These are phyloP conservation scores for Lithophane semibrunnea DNA, from an alignment of 2,888 invertebrate species.

Conservation along the genomic window DNA sequence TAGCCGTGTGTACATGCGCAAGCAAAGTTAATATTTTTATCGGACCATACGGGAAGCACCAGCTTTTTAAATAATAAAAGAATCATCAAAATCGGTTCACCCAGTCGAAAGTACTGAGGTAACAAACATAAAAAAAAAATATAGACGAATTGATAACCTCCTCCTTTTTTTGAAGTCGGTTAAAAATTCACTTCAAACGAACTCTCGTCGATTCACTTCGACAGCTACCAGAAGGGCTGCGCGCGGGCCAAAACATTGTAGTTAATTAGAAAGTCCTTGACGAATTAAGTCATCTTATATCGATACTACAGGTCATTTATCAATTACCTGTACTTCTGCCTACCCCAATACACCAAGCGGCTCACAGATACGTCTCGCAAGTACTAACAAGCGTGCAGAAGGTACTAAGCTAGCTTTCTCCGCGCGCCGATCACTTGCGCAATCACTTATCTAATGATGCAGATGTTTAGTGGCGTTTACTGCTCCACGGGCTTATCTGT, in stretches of 20 bases:
- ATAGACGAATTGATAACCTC: too few species aligned
- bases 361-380: background rate
- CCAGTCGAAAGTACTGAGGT: too few species aligned
- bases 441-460: constrained; percentile 64
- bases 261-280: too few species aligned
- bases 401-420: constrained; percentile 53
- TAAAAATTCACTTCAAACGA: background rate
- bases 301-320: background rate
- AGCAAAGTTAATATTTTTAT: too few species aligned
- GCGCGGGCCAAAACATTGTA: too few species aligned
- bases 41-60: too few species aligned
- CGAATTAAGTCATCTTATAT: background rate
- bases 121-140: too few species aligned
- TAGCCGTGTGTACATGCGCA: too few species aligned
- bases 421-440: constrained; percentile 56
- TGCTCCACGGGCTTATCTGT: constrained; percentile 1
- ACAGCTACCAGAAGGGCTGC: too few species aligned
- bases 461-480: constrained; percentile 53
- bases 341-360: background rate
- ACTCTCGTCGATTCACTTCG: background rate
- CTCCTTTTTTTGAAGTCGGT: too few species aligned
- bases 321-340: background rate
- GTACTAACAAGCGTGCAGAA: constrained; percentile 28
- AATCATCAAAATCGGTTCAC: too few species aligned
- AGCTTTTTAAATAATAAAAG: too few species aligned